Evolutionary conservation across 2,797 vertebrate genomes (phyloP).

Genomic region (Premnoplex brunnescens): DNA sequence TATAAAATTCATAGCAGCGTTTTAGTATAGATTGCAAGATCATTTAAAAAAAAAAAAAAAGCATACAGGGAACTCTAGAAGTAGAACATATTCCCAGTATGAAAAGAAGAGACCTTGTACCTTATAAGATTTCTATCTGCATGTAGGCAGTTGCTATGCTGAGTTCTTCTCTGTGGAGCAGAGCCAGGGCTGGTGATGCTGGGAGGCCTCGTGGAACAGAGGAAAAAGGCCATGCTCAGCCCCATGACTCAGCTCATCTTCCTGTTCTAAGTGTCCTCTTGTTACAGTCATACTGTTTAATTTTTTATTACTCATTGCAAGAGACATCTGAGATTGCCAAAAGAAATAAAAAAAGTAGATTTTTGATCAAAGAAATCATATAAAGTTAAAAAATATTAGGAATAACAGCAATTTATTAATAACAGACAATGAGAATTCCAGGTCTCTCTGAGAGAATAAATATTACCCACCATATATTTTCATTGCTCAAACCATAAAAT

Average conservation of each 20-base stretch:
- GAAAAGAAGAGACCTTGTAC: not conserved
- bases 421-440: not conserved
- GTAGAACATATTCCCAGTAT: not conserved
- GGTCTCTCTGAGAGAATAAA: not conserved
- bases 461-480: not conserved
- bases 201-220: conserved; percentile 31
- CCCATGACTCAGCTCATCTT: conserved; percentile 43
- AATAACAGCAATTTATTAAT: not conserved
- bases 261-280: conserved; percentile 17
- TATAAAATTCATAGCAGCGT: not conserved
- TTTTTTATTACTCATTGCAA: conserved; percentile 48
- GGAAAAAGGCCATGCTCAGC: not conserved
- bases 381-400: not conserved
- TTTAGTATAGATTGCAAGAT: not conserved
- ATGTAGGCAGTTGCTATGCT: not conserved
- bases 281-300: not conserved
- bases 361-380: not conserved
- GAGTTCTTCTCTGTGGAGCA: not conserved
- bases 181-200: not conserved
- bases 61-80: not conserved
- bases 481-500: not conserved
- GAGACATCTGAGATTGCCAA: not conserved
- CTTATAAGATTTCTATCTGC: not conserved
- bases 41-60: not conserved
- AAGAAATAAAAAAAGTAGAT: not conserved